Percentiles rank a stretch among this genome's conserved stretches.
Evolutionary conservation across 2,888 invertebrate genomes (phyloP).

Genomic region (Melanchra persicariae): DNA sequence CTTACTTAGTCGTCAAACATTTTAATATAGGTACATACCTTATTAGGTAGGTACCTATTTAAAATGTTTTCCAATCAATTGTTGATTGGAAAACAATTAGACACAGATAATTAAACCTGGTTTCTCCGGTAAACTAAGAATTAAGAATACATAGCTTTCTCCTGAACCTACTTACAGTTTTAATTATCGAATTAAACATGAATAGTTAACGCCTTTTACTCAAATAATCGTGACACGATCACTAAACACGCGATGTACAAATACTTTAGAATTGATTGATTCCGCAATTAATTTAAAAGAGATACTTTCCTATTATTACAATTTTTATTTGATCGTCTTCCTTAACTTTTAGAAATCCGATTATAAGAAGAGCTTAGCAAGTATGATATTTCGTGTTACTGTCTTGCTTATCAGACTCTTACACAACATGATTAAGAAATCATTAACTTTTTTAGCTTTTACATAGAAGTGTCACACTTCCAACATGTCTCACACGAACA

Average conservation of each 20-base stretch:
- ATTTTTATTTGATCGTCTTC: neutral
- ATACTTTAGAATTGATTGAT: slow-evolving; percentile 4
- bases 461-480: neutral
- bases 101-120: slow-evolving; percentile 19
- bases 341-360: neutral
- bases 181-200: slow-evolving; percentile 40
- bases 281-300: neutral
- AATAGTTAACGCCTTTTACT: slow-evolving; percentile 35
- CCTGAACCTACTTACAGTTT: slow-evolving; percentile 46
- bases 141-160: slow-evolving; percentile 51
- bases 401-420: neutral
- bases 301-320: neutral
- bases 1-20: neutral
- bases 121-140: slow-evolving; percentile 45
- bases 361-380: neutral
- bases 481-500: slow-evolving; percentile 19
- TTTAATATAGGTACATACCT: too few species aligned
- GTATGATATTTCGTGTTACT: neutral
- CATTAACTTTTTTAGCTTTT: neutral
- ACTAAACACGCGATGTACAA: slow-evolving; percentile 28
- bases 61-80: too few species aligned
- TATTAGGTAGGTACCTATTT: too few species aligned
- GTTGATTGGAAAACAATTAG: slow-evolving; percentile 19
- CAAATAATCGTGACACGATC: slow-evolving; percentile 41
- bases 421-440: neutral